These are phyloP conservation scores for Xerus rutilus DNA, from an alignment of 2,797 vertebrate genomes.

Conservation along the genomic window DNA sequence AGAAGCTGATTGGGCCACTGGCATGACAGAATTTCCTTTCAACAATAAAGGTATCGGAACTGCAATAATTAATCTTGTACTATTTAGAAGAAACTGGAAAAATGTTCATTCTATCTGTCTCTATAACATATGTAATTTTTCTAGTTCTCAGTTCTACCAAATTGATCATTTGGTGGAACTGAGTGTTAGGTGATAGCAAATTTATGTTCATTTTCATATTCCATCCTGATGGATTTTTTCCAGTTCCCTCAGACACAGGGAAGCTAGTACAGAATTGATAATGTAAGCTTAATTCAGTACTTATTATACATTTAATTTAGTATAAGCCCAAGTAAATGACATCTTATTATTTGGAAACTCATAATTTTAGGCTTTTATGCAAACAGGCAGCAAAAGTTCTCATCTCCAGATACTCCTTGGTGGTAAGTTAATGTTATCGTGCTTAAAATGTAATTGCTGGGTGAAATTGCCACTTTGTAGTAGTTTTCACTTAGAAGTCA, in stretches of 20 bases:
- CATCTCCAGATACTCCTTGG: not conserved
- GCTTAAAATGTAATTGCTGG: not conserved
- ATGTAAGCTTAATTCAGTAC: not conserved
- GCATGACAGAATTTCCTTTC: too few species aligned
- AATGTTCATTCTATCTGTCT: not conserved
- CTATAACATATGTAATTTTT: not conserved
- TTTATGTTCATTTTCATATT: not conserved
- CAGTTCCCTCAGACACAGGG: not conserved
- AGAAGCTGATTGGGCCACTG: not conserved
- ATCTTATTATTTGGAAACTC: not conserved
- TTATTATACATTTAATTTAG: not conserved
- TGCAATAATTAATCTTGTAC: not conserved
- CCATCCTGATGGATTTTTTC: not conserved
- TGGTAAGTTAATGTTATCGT: not conserved
- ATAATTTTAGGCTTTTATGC: not conserved
- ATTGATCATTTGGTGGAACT: not conserved
- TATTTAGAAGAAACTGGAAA: not conserved
- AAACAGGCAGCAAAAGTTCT: not conserved
- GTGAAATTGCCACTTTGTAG: not conserved
- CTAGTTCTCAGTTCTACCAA: not conserved
- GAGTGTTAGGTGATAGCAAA: not conserved
- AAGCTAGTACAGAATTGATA: not conserved
- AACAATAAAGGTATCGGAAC: not conserved
- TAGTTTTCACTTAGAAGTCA: not conserved
- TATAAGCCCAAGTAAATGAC: not conserved